Base-by-base conservation (phyloP, 1,140 invertebrate genomes). In the Acarapis woodi region DNA sequence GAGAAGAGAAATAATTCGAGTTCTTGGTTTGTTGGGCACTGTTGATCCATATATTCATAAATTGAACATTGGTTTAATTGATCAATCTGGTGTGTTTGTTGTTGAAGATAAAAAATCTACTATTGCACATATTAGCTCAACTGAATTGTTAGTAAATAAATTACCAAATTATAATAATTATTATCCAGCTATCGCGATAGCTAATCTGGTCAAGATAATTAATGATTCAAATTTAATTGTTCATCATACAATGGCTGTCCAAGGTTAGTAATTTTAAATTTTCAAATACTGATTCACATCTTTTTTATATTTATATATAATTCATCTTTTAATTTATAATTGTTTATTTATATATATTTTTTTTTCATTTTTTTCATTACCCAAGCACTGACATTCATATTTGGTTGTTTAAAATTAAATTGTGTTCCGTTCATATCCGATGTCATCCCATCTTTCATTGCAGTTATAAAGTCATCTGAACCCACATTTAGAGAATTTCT, bases 41-140 rank as follows among this genome's bases (percentile, higher is more conserved):
- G 58, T 87, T 46, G 93, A 97, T 66, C 90, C 93, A 0, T 97
- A 96, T 56, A 87, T 83, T 50, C 82, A 96, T 51, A 96, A 96
- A 60, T 51, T 93, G 58, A 82, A 79, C 49, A 64, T 80, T 23
- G 82, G 82, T 0, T 62, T 83, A 44, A 83, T 90, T 26, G 79
- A 87, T 49, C 71, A 70, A 37, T 75, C 79, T 18, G 49, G 48
- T 12, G 52, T 53, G 37, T 47, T 52, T 2, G 43, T 46, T n/a
- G 52, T 55, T n/a, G 49, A 50, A 22, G 51, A 57, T 26, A 42
- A 50, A 16, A 57, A 59, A 36, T 40, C 49, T 22, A 46, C 46
- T 12, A 29, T 14, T 43, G 22, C 40, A 45, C 43, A 18, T 46
- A 56, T 43, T 8, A 82, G 69, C 2, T 79, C 80, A 0, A 87